These are phyloP conservation scores for Rhinichthys klamathensis DNA, from an alignment of 2,113 vertebrate genomes.

Conservation along the genomic window DNA sequence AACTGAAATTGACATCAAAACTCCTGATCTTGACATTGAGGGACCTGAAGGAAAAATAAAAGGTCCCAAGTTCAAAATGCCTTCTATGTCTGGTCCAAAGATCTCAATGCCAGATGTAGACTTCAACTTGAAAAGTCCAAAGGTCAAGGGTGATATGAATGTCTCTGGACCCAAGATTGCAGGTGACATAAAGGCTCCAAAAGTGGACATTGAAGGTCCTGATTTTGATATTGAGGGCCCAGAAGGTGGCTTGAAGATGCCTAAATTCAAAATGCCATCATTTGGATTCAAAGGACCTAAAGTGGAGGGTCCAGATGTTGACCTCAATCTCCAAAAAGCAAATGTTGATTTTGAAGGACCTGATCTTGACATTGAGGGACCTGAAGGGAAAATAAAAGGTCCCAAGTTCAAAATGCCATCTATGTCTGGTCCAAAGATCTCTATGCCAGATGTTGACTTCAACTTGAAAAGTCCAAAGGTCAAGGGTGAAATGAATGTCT, in stretches of 20 bases:
- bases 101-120: constrained; percentile 27
- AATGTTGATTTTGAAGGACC: not conserved
- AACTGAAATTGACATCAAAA: not conserved
- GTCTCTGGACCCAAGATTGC: constrained; percentile 13
- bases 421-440: not conserved
- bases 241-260: not conserved
- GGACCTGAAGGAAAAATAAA: constrained; percentile 41
- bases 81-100: not conserved
- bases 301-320: not conserved
- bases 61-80: constrained; percentile 47
- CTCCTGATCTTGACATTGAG: constrained; percentile 30
- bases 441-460: constrained; percentile 20
- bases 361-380: not conserved
- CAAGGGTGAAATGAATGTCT: constrained; percentile 35
- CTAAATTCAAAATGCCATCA: not conserved
- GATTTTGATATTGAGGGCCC: too few relatives aligned
- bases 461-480: constrained; percentile 27
- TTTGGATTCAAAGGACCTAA: not conserved
- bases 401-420: constrained; percentile 45
- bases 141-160: constrained; percentile 19
- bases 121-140: constrained; percentile 25
- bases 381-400: constrained; percentile 40
- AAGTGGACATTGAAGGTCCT: too few relatives aligned
- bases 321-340: not conserved
- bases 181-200: too few relatives aligned